These are phyloP conservation scores for Nicator chloris DNA, from an alignment of 2,113 vertebrate genomes.

Conservation along the genomic window DNA sequence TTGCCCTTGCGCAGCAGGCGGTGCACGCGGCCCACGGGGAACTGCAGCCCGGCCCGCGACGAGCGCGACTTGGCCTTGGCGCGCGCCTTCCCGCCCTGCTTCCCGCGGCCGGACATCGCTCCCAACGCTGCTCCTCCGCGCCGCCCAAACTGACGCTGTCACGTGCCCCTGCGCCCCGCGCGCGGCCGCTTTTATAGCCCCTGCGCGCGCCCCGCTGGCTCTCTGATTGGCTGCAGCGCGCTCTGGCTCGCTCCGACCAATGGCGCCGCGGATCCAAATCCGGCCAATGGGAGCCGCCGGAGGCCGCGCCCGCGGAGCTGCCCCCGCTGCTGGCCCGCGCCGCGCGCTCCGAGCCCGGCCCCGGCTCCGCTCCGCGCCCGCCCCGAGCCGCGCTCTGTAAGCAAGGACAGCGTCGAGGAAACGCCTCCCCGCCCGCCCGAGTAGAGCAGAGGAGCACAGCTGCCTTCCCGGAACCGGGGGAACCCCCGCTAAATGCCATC, in stretches of 20 bases:
- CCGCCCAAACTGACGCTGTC: rapidly evolving
- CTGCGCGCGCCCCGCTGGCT: background rate
- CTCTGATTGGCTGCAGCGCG: background rate
- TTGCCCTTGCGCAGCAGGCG: constrained; percentile 85
- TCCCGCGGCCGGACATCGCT: constrained; percentile 71
- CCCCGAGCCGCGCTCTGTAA: rapidly evolving
- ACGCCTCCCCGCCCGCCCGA: rapidly evolving
- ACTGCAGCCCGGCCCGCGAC: constrained; percentile 71
- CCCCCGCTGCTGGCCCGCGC: background rate
- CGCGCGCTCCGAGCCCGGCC: background rate
- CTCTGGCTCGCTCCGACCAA: background rate
- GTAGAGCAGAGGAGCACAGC: rapidly evolving
- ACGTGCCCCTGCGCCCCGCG: rapidly evolving
- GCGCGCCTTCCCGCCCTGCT: constrained; percentile 4
- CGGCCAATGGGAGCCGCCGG: background rate
- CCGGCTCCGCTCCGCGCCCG: background rate
- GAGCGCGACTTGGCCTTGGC: constrained; percentile 73
- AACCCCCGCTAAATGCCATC: rapidly evolving
- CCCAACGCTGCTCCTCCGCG: background rate
- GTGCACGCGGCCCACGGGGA: constrained; percentile 86
- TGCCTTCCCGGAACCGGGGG: rapidly evolving
- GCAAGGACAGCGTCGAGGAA: rapidly evolving
- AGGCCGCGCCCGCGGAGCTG: background rate
- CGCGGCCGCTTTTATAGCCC: background rate
- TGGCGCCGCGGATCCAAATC: constrained; percentile 42